Evolutionary conservation across 2,113 vertebrate species (phyloP).

Genomic region (Lycaon pictus): DNA sequence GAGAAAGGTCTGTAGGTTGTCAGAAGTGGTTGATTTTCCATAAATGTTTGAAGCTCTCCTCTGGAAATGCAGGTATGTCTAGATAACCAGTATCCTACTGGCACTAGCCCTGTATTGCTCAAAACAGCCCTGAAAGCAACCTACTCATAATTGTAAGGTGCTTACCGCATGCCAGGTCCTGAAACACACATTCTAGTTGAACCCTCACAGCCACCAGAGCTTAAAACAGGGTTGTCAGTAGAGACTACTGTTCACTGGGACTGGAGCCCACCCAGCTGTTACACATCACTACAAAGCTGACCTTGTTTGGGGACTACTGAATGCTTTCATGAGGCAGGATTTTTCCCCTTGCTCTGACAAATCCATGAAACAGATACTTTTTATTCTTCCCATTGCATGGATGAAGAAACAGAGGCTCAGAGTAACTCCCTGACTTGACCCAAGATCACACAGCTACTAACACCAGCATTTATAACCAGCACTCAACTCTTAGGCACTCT

Average conservation of each 20-base stretch:
- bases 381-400: not conserved
- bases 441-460: not conserved
- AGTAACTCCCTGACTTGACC: not conserved
- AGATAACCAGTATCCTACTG: not conserved
- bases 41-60: not conserved
- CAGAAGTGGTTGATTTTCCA: not conserved
- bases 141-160: not conserved
- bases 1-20: not conserved
- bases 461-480: not conserved
- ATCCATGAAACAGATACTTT: not conserved
- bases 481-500: not conserved
- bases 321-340: not conserved
- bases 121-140: not conserved
- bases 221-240: not conserved
- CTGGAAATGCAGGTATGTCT: not conserved
- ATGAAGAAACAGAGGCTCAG: constrained; percentile 21
- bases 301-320: not conserved
- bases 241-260: not conserved
- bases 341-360: not conserved
- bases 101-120: not conserved
- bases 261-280: not conserved
- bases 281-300: not conserved
- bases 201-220: not conserved
- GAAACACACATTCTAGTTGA: not conserved
- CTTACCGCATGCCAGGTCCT: not conserved